Base-by-base conservation (phyloP, 92 coral and sea anemone species). In the Metridium senile region DNA sequence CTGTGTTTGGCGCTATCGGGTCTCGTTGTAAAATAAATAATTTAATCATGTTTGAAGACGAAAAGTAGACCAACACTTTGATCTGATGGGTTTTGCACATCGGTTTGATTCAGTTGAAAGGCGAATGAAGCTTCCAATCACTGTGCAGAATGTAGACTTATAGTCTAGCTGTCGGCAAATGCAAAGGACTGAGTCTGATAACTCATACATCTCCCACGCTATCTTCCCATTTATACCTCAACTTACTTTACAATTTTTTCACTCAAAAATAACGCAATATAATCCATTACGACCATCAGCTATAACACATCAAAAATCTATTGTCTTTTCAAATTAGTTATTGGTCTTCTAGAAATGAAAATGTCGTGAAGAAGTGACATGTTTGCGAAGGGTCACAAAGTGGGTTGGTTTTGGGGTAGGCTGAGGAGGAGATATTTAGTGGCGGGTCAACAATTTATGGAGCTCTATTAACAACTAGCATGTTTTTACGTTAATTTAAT, bases 1-100 rank as follows among this genome's bases (percentile, higher is more conserved):
- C 83, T 70, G 74, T 65, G 22, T 49, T 65, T 80, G 93, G 86
- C 93, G 93, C 89, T 84, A 70, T 62, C 71, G 65, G 80, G 93
- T 84, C 93, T 84, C 70, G 82, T 17, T 45, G 54, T 7, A 67
- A 79, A 56, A 70, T 63, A 79, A 79, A 73, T 73, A 58, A 68
- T 70, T 59, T 58, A 79, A 79, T 62, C 66, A 66, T 57, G 61
- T 56, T 54, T 77, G 57, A 66, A 56, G 32, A 53, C 33, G 53
- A 54, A 10, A 52, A 70, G 66, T 70, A 68, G 62, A 25, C 54
- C 78, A 56, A 43, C 63, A n/a, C 52, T 45, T 62, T 58, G 68
- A 58, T 73, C 78, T 73, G 78, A 73, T 73, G 78, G 68, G 53
- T 6, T 58, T 73, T 58, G n/a, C 33, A 49, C 77, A 32, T 72